These are phyloP conservation scores for Andricus quercusramuli DNA, from an alignment of 2,888 invertebrate species.

Conservation along the genomic window DNA sequence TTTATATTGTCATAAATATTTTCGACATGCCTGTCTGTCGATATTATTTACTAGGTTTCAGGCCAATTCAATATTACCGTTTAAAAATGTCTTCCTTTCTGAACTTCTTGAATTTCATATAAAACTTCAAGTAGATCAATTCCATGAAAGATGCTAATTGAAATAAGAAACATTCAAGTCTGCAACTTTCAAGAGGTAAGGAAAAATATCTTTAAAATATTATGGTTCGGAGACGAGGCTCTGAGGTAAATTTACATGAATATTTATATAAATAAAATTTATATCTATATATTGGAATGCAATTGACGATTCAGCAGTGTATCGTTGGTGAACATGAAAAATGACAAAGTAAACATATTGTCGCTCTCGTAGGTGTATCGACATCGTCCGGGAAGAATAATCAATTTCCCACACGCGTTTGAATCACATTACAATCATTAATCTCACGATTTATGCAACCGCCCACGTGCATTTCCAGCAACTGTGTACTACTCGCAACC, in stretches of 20 bases:
- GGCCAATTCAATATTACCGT: too few relatives aligned
- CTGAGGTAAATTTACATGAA: not conserved
- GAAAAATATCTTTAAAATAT: too few relatives aligned
- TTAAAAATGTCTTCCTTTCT: too few relatives aligned
- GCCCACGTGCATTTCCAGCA: constrained; percentile 44
- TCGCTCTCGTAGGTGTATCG: constrained; percentile 29
- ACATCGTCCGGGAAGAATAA: constrained; percentile 31
- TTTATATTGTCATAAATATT: too few relatives aligned
- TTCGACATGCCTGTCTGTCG: too few relatives aligned
- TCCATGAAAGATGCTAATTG: too few relatives aligned
- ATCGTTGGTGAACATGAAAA: not conserved
- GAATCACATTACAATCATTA: constrained; percentile 46
- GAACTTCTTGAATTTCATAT: too few relatives aligned
- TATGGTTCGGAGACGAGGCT: too few relatives aligned
- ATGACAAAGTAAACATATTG: constrained; percentile 30
- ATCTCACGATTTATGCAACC: constrained; percentile 48
- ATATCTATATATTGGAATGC: constrained; percentile 1
- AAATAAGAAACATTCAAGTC: too few relatives aligned
- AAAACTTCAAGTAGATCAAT: too few relatives aligned
- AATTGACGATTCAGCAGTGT: constrained; percentile 22
- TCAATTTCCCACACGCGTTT: constrained; percentile 38
- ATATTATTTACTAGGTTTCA: too few relatives aligned
- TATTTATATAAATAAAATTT: not conserved
- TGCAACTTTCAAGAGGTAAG: too few relatives aligned
- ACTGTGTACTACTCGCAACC: constrained; percentile 37